These are phyloP conservation scores for Lasiurus borealis DNA, from an alignment of 2,113 vertebrate species.

Conservation along the genomic window DNA sequence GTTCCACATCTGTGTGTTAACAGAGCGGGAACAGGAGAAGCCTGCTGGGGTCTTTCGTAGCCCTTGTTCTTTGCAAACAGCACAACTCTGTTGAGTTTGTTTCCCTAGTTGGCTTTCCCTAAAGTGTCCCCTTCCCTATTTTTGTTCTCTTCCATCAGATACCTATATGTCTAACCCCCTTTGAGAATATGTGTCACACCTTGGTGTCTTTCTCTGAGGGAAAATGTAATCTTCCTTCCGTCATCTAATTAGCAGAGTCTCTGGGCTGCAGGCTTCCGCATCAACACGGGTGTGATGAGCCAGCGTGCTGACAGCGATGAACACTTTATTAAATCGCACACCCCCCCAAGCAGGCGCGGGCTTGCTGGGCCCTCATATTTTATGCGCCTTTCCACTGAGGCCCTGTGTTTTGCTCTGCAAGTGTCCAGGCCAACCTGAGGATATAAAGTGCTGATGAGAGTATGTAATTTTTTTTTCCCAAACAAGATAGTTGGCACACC, in stretches of 20 bases:
- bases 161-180: constrained; percentile 61
- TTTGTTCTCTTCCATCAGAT: constrained; percentile 51
- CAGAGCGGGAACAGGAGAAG: constrained; percentile 19
- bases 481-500: constrained; percentile 68
- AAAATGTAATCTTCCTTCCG: constrained; percentile 77
- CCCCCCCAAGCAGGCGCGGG: constrained; percentile 81
- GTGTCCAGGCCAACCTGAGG: constrained; percentile 77
- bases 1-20: constrained; percentile 40
- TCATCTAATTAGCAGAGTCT: constrained; percentile 85
- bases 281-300: constrained; percentile 82
- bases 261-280: constrained; percentile 80
- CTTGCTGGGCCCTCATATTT: constrained; percentile 81
- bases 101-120: constrained; percentile 27
- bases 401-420: constrained; percentile 77
- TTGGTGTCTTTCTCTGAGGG: constrained; percentile 74
- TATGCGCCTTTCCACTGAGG: constrained; percentile 77
- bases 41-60: neutral
- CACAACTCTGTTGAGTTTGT: constrained; percentile 10
- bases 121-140: constrained; percentile 22
- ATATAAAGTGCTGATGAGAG: constrained; percentile 81
- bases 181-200: constrained; percentile 44
- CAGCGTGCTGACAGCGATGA: constrained; percentile 84
- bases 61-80: constrained; percentile 44
- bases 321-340: constrained; percentile 88
- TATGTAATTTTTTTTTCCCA: constrained; percentile 65